Base-by-base conservation (phyloP, 1,140 invertebrate species). In the Diuraphis noxia region DNA sequence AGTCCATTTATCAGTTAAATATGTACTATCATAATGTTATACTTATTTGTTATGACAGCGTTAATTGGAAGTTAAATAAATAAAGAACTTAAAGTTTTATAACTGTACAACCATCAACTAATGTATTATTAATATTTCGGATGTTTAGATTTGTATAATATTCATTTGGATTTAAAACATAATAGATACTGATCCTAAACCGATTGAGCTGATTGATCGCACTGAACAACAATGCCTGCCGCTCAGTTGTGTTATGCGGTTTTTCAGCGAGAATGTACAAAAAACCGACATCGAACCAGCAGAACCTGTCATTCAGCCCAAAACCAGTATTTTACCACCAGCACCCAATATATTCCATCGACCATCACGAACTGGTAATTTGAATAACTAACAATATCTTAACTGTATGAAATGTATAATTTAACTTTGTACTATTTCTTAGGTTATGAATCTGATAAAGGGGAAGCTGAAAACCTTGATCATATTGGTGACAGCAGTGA, bases 401-500 rank as follows among this genome's bases (percentile, higher is more conserved):
- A 89, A 34, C 0, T 77, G 63, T 41, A 63, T 40, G 13, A 10
- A 77, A 46, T 23, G 7, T 8, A 34, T 34, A 25, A 46, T 36
- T 79, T 25, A 41, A 41, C 30, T 82, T 21, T 90, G 0, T 36
- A 21, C 1, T 72, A 30, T 63, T 89, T 49, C 0, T 30, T 82
- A 91, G 89, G 89, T 30, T 91, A 91, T 81, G 89, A 91, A 49
- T 91, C 89, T 49, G 89, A 91, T 91, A 91, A 92, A 94, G 94
- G 92, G 92, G 93, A 91, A 91, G 81, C 25, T 49, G 89, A 91
- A 38, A 49, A n/a, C 38, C 1, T 91, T 30, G 91, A 88, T 77
- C 17, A 88, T n/a, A 25, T 63, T 81, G 96, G 97, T 93, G 96
- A 97, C 94, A 97, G 96, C 93, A 96, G 97, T 94, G 96, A 97